Conservation (phyloP, 1,140 invertebrate genomes). For the Drosophila littoralis region DNA sequence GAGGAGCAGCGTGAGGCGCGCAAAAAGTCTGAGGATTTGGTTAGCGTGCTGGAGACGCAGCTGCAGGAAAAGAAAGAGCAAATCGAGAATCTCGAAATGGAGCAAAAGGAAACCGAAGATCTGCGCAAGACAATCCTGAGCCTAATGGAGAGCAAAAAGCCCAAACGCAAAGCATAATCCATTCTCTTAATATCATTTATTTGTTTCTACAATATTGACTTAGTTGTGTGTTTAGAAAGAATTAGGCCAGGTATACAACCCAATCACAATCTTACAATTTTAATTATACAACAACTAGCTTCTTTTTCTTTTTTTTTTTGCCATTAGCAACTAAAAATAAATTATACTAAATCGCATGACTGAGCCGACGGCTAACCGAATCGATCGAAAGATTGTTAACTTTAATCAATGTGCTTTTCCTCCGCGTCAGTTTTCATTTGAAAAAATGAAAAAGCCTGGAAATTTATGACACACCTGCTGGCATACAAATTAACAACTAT, state of each 20-base stretch:
- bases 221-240: conserved; percentile 4
- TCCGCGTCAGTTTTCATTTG: no score
- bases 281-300: background rate
- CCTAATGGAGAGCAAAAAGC: conserved; percentile 83
- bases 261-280: conserved; percentile 2
- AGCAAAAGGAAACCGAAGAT: conserved; percentile 80
- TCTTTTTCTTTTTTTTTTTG: no score
- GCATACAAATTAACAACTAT: no score
- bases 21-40: conserved; percentile 75
- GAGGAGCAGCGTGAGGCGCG: conserved; percentile 77
- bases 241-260: background rate
- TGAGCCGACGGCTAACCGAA: no score
- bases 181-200: background rate
- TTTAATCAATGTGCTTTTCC: no score
- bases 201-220: background rate
- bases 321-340: no score
- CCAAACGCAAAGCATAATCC: conserved; percentile 70
- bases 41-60: conserved; percentile 74
- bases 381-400: no score
- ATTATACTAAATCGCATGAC: no score
- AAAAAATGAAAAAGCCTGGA: no score
- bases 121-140: conserved; percentile 82
- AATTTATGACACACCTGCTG: no score
- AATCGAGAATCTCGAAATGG: conserved; percentile 75
- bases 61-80: conserved; percentile 77